Conservation (phyloP, 1,140 invertebrate species). For the Bombus pyrosoma region DNA sequence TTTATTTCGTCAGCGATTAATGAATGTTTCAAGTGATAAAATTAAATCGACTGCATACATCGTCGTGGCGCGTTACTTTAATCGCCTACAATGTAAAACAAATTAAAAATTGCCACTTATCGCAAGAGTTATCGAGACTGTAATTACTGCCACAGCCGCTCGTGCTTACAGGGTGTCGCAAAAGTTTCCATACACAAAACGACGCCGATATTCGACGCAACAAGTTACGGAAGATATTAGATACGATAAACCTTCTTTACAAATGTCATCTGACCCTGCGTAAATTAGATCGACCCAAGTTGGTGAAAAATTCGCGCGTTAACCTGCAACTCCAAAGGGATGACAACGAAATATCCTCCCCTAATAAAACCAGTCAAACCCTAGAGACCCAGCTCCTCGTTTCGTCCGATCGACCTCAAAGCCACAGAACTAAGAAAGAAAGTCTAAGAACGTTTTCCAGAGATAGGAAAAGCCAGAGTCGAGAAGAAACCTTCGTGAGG, state of each 20-base stretch:
- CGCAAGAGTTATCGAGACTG: neutral
- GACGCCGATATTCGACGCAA: neutral
- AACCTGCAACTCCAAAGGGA: neutral
- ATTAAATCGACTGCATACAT: neutral
- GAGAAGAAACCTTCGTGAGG: slow-evolving; percentile 14
- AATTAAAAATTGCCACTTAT: neutral
- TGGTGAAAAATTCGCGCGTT: no score
- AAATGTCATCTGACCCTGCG: no score
- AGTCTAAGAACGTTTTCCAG: neutral
- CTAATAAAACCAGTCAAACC: neutral
- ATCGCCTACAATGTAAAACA: neutral
- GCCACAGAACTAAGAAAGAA: no score
- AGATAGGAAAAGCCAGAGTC: neutral
- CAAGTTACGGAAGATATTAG: no score
- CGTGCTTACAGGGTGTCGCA: neutral
- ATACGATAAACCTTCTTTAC: neutral
- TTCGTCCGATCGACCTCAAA: neutral
- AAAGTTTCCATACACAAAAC: neutral
- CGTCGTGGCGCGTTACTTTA: neutral
- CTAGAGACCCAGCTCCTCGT: no score
- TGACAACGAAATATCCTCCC: neutral
- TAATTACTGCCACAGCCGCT: neutral
- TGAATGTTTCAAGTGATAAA: neutral
- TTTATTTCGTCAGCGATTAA: neutral
- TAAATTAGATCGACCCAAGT: no score